These are phyloP conservation scores for Scytalopus superciliaris DNA, from an alignment of 2,113 vertebrate genomes.

Conservation along the genomic window DNA sequence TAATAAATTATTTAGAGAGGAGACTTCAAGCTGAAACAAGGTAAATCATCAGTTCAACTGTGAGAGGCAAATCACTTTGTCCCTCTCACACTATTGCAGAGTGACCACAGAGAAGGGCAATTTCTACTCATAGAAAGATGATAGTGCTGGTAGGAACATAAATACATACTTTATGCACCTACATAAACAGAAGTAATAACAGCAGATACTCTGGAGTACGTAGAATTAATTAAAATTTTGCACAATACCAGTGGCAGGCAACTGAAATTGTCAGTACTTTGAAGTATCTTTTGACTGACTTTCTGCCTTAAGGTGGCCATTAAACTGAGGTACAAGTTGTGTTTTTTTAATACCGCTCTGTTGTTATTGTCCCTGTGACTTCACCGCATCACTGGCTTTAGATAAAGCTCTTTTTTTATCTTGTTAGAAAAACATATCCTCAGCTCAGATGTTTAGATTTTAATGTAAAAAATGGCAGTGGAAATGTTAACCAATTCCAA, in stretches of 20 bases:
- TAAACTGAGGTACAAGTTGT: not conserved
- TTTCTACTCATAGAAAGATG: not conserved
- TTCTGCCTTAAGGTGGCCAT: not conserved
- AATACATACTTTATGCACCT: not conserved
- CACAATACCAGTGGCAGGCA: fast-evolving
- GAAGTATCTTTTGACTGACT: not conserved
- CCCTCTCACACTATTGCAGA: not conserved
- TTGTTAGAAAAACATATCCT: not conserved
- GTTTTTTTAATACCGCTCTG: not conserved
- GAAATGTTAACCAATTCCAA: not conserved
- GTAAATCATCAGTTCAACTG: not conserved
- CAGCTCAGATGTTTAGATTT: not conserved
- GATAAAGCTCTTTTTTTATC: not conserved
- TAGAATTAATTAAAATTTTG: not conserved
- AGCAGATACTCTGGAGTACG: not conserved
- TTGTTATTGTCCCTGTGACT: not conserved
- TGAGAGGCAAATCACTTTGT: not conserved
- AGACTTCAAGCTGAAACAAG: not conserved
- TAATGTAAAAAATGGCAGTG: not conserved
- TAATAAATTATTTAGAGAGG: not conserved
- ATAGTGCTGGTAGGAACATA: fast-evolving
- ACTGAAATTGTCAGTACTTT: not conserved
- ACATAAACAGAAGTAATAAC: not conserved
- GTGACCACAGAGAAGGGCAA: not conserved
- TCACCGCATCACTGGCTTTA: fast-evolving